Conservation (phyloP, 2,888 invertebrate genomes). For the Metopia argyrocephala region DNA sequence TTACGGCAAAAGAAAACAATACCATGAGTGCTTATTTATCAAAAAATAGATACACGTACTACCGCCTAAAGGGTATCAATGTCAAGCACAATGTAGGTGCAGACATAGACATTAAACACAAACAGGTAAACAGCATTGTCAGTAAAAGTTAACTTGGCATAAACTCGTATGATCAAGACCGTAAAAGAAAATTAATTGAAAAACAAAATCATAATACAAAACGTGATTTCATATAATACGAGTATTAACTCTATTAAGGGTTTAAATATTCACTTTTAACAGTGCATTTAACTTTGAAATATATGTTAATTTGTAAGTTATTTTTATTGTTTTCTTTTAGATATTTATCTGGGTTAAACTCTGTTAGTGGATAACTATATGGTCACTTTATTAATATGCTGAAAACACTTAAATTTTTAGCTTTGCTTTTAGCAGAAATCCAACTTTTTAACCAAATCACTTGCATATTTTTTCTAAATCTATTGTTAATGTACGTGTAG, state of each 20-base stretch:
- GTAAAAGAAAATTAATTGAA: too few relatives aligned
- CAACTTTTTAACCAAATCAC: slow-evolving; percentile 30
- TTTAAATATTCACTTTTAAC: too few relatives aligned
- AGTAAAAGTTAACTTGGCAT: too few relatives aligned
- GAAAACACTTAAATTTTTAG: slow-evolving; percentile 3
- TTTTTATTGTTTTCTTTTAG: background rate
- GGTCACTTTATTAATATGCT: slow-evolving; percentile 53
- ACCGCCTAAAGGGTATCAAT: slow-evolving; percentile 44
- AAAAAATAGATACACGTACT: slow-evolving; percentile 65
- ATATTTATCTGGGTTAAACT: slow-evolving; percentile 36
- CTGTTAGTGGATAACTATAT: background rate
- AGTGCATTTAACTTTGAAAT: too few relatives aligned
- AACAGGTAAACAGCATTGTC: slow-evolving; percentile 25
- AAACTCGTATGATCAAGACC: too few relatives aligned
- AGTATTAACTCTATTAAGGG: background rate
- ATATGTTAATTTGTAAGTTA: background rate
- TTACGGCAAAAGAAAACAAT: slow-evolving; percentile 65
- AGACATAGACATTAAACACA: background rate
- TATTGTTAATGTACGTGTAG: background rate
- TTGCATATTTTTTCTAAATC: slow-evolving; percentile 41
- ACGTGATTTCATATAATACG: background rate
- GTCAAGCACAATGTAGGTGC: slow-evolving; percentile 10
- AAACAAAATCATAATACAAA: background rate
- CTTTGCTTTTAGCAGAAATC: slow-evolving; percentile 28
- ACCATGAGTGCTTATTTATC: slow-evolving; percentile 74